These are phyloP conservation scores for Nephrocerus scutellatus DNA, from an alignment of 2,888 invertebrate species.

Conservation along the genomic window DNA sequence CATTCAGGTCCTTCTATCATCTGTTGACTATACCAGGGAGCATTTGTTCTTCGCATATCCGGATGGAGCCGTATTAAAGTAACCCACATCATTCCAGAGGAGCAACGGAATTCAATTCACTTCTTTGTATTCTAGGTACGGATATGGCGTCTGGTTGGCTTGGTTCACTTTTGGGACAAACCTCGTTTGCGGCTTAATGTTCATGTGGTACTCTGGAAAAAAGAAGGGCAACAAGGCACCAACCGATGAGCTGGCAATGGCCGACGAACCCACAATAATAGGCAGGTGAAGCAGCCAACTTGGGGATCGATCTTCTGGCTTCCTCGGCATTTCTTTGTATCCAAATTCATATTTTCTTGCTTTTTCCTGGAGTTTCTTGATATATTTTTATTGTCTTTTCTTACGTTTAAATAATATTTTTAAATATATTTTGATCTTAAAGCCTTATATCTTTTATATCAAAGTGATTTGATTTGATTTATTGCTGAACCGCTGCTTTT, in stretches of 20 bases:
- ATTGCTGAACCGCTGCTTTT: no score
- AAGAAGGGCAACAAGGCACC: conserved; percentile 77
- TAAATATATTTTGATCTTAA: no score
- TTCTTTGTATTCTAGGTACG: conserved; percentile 53
- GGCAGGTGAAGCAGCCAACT: conserved; percentile 59
- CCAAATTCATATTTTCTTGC: no score
- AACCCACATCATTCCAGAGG: conserved; percentile 42
- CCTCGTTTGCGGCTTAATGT: conserved; percentile 60
- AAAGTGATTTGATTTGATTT: no score
- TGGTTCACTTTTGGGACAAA: conserved; percentile 72
- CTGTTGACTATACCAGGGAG: conserved; percentile 63
- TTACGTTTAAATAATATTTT: no score
- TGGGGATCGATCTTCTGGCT: no score
- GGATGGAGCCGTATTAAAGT: conserved; percentile 56
- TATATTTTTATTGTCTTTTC: no score
- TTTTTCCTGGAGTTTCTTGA: no score
- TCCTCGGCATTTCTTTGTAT: no score
- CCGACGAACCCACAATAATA: conserved; percentile 77
- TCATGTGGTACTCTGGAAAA: conserved; percentile 75
- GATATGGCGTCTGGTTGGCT: conserved; percentile 65
- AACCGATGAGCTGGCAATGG: conserved; percentile 74
- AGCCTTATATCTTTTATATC: no score
- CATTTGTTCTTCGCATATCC: conserved; percentile 63
- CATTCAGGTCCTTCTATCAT: conserved; percentile 70
- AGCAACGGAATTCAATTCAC: no score